These are phyloP conservation scores for Casuarius casuarius DNA, from an alignment of 2,113 vertebrate genomes.

Conservation along the genomic window DNA sequence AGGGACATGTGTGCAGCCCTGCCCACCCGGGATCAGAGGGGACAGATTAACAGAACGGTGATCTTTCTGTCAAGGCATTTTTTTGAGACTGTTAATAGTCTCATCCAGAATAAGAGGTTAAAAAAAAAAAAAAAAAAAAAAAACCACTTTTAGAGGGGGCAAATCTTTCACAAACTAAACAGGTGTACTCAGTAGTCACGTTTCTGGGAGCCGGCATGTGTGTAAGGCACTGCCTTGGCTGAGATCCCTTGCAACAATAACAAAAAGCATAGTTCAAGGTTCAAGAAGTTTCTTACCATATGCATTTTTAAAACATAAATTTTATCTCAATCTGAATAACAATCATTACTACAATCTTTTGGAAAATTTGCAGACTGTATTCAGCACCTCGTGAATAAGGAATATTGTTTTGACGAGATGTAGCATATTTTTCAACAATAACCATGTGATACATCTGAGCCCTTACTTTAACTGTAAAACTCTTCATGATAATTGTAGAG, in stretches of 20 bases:
- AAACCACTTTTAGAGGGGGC: neutral
- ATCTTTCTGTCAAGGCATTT: neutral
- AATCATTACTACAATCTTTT: neutral
- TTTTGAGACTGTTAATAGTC: neutral
- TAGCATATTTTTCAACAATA: neutral
- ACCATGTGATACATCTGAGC: neutral
- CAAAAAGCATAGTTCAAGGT: neutral
- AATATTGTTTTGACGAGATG: neutral
- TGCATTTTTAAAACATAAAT: neutral
- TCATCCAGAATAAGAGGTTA: neutral
- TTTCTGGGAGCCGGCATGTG: neutral
- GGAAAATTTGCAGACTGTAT: neutral
- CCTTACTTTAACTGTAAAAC: neutral
- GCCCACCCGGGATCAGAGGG: neutral
- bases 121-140: neutral
- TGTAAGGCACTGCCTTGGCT: neutral
- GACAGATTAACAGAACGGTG: neutral
- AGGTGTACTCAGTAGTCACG: neutral
- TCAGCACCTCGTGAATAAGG: neutral
- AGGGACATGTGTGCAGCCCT: neutral
- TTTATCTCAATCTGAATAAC: neutral
- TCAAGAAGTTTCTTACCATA: neutral
- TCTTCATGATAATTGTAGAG: neutral
- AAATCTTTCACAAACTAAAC: neutral
- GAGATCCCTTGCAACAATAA: neutral